These are phyloP conservation scores for Diorhabda elongata DNA, from an alignment of 1,140 invertebrate genomes.

Conservation along the genomic window DNA sequence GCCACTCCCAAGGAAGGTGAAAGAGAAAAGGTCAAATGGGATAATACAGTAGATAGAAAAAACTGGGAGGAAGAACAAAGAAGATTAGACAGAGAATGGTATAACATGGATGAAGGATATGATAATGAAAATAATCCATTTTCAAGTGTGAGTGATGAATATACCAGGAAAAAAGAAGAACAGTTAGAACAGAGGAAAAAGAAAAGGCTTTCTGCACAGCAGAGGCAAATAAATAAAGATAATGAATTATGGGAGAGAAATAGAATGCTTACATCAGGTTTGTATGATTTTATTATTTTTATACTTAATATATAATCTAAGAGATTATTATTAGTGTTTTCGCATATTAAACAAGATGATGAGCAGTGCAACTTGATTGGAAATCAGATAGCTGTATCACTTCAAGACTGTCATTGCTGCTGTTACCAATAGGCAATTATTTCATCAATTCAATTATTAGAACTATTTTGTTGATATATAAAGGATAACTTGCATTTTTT, in stretches of 20 bases:
- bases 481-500: not conserved
- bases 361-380: no score
- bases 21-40: constrained; percentile 51
- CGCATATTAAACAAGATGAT: no score
- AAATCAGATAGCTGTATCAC: no score
- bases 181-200: constrained; percentile 86
- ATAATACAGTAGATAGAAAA: constrained; percentile 65
- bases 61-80: constrained; percentile 93
- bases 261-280: constrained; percentile 91
- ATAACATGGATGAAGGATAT: constrained; percentile 89
- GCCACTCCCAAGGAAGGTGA: constrained; percentile 54
- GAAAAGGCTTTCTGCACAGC: constrained; percentile 88
- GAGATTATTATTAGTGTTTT: no score
- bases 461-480: no score
- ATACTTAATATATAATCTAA: not conserved
- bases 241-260: constrained; percentile 99
- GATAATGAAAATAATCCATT: constrained; percentile 94
- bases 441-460: no score
- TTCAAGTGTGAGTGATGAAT: constrained; percentile 82
- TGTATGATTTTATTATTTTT: not conserved
- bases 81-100: constrained; percentile 94
- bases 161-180: constrained; percentile 86
- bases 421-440: no score
- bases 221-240: constrained; percentile 93
- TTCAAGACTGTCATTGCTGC: no score